These are phyloP conservation scores for Cyclophora punctaria DNA, from an alignment of 2,888 invertebrate genomes.

Conservation along the genomic window DNA sequence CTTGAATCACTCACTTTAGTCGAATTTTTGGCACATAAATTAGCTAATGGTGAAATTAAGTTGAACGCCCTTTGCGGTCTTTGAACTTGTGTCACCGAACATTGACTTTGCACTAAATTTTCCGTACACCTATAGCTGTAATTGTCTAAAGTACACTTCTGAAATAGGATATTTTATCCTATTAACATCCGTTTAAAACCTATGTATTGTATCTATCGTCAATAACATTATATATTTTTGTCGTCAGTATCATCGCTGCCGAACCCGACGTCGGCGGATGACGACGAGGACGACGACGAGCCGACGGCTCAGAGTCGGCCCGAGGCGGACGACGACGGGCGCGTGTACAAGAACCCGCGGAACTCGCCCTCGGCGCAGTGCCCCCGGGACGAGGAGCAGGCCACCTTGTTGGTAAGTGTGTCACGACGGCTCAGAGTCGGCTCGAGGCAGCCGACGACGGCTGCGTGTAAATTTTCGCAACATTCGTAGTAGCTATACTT, in stretches of 20 bases:
- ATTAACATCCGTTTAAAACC: no score
- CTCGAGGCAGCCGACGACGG: no score
- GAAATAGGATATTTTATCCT: not conserved
- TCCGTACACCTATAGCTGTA: not conserved
- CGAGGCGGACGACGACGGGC: conserved; percentile 84
- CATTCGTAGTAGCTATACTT: no score
- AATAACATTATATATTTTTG: not conserved
- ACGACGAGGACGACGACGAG: conserved; percentile 74
- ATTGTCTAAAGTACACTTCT: not conserved
- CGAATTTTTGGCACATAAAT: no score
- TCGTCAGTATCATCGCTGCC: conserved; percentile 53
- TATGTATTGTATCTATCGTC: not conserved
- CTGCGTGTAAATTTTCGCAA: no score
- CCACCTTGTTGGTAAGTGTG: conserved; percentile 78
- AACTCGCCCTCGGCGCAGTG: conserved; percentile 91
- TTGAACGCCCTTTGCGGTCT: no score
- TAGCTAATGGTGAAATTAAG: no score
- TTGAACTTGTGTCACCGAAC: no score
- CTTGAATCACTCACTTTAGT: no score
- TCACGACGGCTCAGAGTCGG: no score
- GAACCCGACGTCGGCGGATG: conserved; percentile 60
- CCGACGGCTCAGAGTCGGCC: conserved; percentile 73
- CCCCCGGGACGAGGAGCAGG: conserved; percentile 90
- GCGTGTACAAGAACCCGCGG: conserved; percentile 90
- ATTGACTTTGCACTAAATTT: no score